phyloP scores from a whole-genome alignment of 2,888 invertebrate species.

The Cephus nigrinus region DNA sequence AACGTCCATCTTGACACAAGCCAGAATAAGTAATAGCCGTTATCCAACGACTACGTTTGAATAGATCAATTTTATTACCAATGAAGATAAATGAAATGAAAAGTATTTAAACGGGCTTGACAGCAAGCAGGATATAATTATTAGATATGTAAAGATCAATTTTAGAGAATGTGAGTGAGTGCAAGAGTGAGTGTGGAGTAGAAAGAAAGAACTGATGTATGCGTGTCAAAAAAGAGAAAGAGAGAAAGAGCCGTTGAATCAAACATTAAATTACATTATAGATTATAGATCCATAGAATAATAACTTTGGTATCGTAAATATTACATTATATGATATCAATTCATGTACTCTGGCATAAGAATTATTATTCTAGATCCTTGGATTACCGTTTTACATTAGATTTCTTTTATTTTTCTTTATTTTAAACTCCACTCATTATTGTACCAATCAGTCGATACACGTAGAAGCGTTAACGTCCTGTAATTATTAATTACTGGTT shows the following conservation, averaged over 20 bases:
- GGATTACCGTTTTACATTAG: not conserved
- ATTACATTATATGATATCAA: not conserved
- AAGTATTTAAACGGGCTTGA: not conserved
- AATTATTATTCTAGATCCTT: not conserved
- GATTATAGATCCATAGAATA: not conserved
- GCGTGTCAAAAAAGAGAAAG: not conserved
- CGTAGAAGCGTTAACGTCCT: not conserved
- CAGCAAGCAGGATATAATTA: not conserved
- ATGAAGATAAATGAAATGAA: not conserved
- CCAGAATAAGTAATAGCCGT: not conserved
- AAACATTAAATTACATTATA: not conserved
- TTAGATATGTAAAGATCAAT: not conserved
- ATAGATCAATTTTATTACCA: not conserved
- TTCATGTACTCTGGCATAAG: not conserved
- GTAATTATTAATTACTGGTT: not conserved
- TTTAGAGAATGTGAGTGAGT: not conserved
- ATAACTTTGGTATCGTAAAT: not conserved
- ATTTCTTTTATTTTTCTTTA: not conserved
- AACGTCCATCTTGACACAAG: not conserved
- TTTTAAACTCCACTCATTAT: not conserved
- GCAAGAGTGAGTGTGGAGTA: too few species aligned
- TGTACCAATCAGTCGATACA: not conserved
- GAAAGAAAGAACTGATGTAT: not conserved
- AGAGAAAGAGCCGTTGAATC: constrained; percentile 1
- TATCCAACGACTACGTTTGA: not conserved